A percentile compares a stretch with the other conserved stretches of the same genome.
These are phyloP conservation scores for Columba guinea DNA, from an alignment of 2,797 vertebrate species.

Conservation along the genomic window DNA sequence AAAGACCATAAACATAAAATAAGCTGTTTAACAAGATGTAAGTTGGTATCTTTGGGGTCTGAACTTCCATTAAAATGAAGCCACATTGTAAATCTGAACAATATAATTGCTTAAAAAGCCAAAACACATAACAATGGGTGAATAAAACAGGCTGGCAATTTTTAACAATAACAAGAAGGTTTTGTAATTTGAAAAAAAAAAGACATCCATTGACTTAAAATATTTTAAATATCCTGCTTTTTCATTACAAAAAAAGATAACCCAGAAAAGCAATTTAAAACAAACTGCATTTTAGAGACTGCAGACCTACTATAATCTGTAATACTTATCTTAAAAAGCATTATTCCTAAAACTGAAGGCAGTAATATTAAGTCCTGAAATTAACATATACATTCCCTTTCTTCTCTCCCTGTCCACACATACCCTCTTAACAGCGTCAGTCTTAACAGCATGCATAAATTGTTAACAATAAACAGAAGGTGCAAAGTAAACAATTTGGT, in stretches of 20 bases:
- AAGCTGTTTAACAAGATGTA: conserved; percentile 33
- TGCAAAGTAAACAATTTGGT: not conserved
- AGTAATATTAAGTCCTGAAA: not conserved
- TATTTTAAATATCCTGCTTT: not conserved
- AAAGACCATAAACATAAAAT: conserved; percentile 41
- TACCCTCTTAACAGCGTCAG: not conserved
- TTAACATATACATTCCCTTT: not conserved
- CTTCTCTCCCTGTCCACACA: not conserved
- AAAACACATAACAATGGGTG: not conserved
- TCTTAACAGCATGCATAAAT: not conserved
- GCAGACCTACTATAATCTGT: not conserved
- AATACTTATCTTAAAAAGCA: not conserved
- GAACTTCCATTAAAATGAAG: conserved; percentile 27
- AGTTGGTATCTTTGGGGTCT: not conserved
- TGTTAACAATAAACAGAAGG: not conserved
- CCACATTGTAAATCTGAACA: conserved; percentile 16
- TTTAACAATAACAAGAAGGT: not conserved
- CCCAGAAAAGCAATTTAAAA: not conserved
- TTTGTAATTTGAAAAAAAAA: not conserved
- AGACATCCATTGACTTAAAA: not conserved
- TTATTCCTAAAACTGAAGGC: not conserved
- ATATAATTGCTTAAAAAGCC: not conserved
- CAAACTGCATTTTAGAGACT: not conserved
- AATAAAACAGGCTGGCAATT: not conserved
- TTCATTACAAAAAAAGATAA: not conserved